These are phyloP conservation scores for Apolygus lucorum DNA, from an alignment of 1,140 invertebrate genomes.

Conservation along the genomic window DNA sequence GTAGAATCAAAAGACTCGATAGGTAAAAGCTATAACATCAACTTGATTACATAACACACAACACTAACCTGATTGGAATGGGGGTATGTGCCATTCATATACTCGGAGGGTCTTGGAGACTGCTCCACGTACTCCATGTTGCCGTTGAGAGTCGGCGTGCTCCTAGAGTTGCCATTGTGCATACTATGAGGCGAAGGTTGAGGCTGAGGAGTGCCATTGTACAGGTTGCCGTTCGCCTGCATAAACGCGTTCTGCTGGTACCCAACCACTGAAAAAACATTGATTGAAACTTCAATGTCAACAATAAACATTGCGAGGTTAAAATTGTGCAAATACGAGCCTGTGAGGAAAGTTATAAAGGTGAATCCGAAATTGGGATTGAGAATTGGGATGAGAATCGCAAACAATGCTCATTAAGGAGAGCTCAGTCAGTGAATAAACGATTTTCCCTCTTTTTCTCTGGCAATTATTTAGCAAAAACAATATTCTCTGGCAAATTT, in stretches of 20 bases:
- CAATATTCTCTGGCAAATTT: too few species aligned
- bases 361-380: too few species aligned
- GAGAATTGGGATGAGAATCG: too few species aligned
- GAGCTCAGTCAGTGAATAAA: too few species aligned
- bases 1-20: not conserved
- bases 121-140: constrained; percentile 32
- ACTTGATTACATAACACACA: too few species aligned
- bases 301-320: not conserved
- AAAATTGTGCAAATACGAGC: not conserved
- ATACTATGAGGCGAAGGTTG: constrained; percentile 28
- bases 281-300: not conserved
- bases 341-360: too few species aligned
- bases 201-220: constrained; percentile 17
- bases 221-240: constrained; percentile 30
- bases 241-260: constrained; percentile 32
- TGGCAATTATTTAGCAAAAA: too few species aligned
- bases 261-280: constrained; percentile 20
- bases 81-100: constrained; percentile 31
- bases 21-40: not conserved
- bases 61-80: constrained; percentile 31
- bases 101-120: constrained; percentile 32
- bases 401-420: too few species aligned
- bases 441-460: too few species aligned
- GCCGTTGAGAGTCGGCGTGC: constrained; percentile 28
- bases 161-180: constrained; percentile 21